phyloP scores from a whole-genome alignment of 2,888 invertebrate species.

The Andrena fulva region DNA sequence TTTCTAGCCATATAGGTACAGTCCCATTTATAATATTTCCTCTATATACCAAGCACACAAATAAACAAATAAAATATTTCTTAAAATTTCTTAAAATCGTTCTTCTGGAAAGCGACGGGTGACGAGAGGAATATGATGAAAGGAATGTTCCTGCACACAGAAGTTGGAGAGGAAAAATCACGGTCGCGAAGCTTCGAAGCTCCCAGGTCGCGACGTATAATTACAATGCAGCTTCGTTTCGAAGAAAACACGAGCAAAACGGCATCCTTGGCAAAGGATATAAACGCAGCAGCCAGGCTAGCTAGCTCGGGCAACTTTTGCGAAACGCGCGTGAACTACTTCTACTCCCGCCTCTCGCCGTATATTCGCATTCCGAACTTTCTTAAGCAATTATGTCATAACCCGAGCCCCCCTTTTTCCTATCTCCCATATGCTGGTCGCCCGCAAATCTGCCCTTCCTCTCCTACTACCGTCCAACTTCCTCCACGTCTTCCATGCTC shows the following conservation, averaged over 20 bases:
- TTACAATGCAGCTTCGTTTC: neutral
- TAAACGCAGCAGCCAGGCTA: constrained; percentile 36
- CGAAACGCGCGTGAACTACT: constrained; percentile 69
- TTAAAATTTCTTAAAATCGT: neutral
- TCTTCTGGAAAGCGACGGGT: neutral
- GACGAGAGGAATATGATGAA: neutral
- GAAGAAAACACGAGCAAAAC: constrained; percentile 5
- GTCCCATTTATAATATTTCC: no score
- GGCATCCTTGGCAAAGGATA: constrained; percentile 27
- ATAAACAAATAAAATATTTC: no score
- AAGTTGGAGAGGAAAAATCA: neutral
- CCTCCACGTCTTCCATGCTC: constrained; percentile 13
- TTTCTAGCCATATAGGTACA: no score
- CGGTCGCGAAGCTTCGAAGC: neutral
- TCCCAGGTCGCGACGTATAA: neutral
- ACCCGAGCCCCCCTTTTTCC: constrained; percentile 56
- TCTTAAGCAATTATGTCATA: constrained; percentile 77
- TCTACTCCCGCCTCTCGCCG: constrained; percentile 28
- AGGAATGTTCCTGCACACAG: neutral
- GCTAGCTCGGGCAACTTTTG: constrained; percentile 52
- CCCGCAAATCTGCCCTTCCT: constrained; percentile 12
- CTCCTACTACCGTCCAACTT: constrained; percentile 3
- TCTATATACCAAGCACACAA: no score
- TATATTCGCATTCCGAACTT: constrained; percentile 72
- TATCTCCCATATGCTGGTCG: constrained; percentile 22